Percentiles rank a stretch among this genome's conserved stretches.
These are phyloP conservation scores for Prochilodus magdalenae DNA, from an alignment of 2,113 vertebrate genomes.

Conservation along the genomic window DNA sequence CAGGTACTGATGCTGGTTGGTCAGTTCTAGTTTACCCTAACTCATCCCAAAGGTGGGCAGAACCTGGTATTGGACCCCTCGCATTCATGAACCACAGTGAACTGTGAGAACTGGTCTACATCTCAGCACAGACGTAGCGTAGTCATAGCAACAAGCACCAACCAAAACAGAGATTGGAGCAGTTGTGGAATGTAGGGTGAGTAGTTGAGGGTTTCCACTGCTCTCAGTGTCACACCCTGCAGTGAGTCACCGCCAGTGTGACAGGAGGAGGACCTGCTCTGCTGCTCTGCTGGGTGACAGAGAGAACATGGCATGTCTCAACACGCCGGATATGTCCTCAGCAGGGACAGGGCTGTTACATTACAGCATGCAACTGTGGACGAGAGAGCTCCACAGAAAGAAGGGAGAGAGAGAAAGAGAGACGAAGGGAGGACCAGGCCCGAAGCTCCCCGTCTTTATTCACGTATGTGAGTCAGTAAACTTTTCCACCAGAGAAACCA, in stretches of 20 bases:
- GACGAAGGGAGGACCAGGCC: not conserved
- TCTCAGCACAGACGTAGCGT: too few species aligned
- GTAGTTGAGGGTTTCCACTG: not conserved
- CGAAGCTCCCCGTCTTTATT: not conserved
- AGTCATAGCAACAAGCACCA: too few species aligned
- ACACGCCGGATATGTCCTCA: not conserved
- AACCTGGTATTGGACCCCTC: too few species aligned
- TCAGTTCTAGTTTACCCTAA: too few species aligned
- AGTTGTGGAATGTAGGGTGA: not conserved
- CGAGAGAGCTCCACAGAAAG: too few species aligned
- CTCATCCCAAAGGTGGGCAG: too few species aligned
- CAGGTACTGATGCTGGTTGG: too few species aligned
- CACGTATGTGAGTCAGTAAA: not conserved
- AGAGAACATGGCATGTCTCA: not conserved
- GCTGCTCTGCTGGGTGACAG: not conserved
- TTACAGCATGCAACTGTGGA: slow-evolving; percentile 14
- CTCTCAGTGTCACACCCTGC: not conserved
- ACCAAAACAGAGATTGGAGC: too few species aligned
- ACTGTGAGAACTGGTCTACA: too few species aligned
- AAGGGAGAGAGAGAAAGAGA: too few species aligned
- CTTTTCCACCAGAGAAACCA: not conserved
- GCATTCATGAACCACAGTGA: too few species aligned
- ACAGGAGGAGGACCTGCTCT: not conserved
- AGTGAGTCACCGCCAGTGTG: not conserved
- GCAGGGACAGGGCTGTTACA: not conserved